Percentiles rank a stretch among this genome's conserved stretches.
These are phyloP conservation scores for Salvelinus sp. DNA, from an alignment of 2,113 vertebrate species.

Conservation along the genomic window DNA sequence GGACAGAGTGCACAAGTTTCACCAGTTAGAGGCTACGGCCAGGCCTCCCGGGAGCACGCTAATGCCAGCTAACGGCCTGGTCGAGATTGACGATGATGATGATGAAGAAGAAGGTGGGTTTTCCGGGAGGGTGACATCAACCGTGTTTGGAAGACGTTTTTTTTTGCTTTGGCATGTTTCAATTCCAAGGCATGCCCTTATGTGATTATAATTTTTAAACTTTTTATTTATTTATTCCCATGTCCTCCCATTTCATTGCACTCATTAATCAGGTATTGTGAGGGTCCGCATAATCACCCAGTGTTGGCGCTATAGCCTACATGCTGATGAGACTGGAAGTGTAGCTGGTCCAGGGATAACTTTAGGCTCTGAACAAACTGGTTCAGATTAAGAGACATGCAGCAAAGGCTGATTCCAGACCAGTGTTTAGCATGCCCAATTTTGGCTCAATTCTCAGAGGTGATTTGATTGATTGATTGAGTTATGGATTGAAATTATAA, in stretches of 20 bases:
- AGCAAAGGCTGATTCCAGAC: not conserved
- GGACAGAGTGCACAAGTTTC: constrained; percentile 95
- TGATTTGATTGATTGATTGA: not conserved
- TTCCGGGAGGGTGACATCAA: not conserved
- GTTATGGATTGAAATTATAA: too few relatives aligned
- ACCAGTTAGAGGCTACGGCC: constrained; percentile 85
- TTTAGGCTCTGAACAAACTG: not conserved
- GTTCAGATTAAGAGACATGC: not conserved
- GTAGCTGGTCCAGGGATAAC: not conserved
- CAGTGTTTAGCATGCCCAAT: not conserved
- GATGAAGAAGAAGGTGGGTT: constrained; percentile 86
- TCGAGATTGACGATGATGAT: constrained; percentile 74
- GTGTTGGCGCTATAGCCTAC: not conserved
- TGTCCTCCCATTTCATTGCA: constrained; percentile 38
- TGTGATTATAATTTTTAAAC: constrained; percentile 9
- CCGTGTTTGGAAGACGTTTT: not conserved
- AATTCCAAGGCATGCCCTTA: constrained; percentile 4
- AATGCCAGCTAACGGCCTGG: constrained; percentile 55
- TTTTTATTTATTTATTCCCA: not conserved
- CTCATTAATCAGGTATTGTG: constrained; percentile 16
- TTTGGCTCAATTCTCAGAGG: not conserved
- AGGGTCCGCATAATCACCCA: not conserved
- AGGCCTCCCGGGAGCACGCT: constrained; percentile 78
- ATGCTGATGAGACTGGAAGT: not conserved
- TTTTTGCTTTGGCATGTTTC: not conserved